Percentiles rank a stretch among this genome's conserved stretches.
Conservation (phyloP, 2,113 vertebrate genomes). For the Boleophthalmus pectinirostris region DNA sequence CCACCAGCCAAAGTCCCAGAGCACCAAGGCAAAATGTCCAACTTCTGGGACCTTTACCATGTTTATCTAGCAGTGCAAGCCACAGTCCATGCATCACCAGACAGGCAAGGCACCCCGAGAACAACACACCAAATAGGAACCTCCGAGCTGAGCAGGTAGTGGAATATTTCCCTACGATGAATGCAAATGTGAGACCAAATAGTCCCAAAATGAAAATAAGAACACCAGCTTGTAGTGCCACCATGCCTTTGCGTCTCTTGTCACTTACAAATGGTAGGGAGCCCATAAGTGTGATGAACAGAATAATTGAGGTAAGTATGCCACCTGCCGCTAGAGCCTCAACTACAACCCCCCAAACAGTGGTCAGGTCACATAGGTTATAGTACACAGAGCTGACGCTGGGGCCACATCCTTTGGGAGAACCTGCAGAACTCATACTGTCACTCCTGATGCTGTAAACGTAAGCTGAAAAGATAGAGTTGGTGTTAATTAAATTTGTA, state of each 20-base stretch:
- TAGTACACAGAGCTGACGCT: slow-evolving; percentile 81
- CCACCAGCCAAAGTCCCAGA: slow-evolving; percentile 82
- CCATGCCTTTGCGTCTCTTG: slow-evolving; percentile 80
- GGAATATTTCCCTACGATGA: slow-evolving; percentile 82
- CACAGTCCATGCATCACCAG: slow-evolving; percentile 83
- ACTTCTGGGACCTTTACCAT: slow-evolving; percentile 74
- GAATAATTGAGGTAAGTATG: slow-evolving; percentile 81
- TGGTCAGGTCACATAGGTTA: slow-evolving; percentile 87
- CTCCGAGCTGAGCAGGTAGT: slow-evolving; percentile 85
- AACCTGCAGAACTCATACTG: slow-evolving; percentile 23
- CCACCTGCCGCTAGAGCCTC: slow-evolving; percentile 85
- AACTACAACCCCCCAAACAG: slow-evolving; percentile 85
- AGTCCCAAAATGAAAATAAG: slow-evolving; percentile 87
- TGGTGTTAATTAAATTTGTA: background rate
- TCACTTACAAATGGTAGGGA: slow-evolving; percentile 85
- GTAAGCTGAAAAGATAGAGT: slow-evolving; percentile 10
- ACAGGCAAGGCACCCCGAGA: slow-evolving; percentile 87
- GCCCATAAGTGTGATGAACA: slow-evolving; percentile 84
- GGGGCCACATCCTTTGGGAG: slow-evolving; percentile 77
- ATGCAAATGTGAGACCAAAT: slow-evolving; percentile 89
- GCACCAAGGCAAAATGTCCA: slow-evolving; percentile 82
- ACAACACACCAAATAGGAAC: slow-evolving; percentile 91
- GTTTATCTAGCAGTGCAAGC: slow-evolving; percentile 79
- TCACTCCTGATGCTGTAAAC: background rate
- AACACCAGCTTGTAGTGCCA: slow-evolving; percentile 85